These are phyloP conservation scores for Orchesella cincta DNA, from an alignment of 1,140 invertebrate species.

Conservation along the genomic window DNA sequence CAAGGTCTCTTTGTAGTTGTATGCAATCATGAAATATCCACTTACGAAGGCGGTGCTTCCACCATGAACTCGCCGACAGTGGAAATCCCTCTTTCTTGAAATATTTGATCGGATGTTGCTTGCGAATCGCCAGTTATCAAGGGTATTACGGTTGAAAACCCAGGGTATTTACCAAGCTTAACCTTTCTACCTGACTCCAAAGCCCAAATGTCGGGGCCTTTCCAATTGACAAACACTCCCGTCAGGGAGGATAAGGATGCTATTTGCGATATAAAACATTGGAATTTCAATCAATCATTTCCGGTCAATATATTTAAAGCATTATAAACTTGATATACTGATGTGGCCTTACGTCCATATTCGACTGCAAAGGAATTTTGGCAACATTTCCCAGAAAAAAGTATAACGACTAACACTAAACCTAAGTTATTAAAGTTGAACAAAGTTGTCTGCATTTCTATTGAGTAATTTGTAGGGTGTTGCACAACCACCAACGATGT, in stretches of 20 bases:
- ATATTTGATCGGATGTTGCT: constrained; percentile 39
- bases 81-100: constrained; percentile 41
- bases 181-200: constrained; percentile 31
- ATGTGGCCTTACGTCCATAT: constrained; percentile 26
- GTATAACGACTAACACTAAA: neutral
- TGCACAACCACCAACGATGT: no score
- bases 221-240: constrained; percentile 40
- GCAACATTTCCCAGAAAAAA: neutral
- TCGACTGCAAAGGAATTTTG: neutral
- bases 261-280: constrained; percentile 6
- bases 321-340: neutral
- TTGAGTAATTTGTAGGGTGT: neutral
- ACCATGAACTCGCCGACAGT: constrained; percentile 39
- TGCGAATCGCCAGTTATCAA: constrained; percentile 29
- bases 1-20: neutral
- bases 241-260: constrained; percentile 40
- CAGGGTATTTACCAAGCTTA: constrained; percentile 24
- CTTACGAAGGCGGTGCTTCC: constrained; percentile 30
- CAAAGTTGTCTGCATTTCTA: neutral
- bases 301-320: neutral
- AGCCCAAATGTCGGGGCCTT: constrained; percentile 31
- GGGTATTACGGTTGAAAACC: constrained; percentile 32
- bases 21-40: neutral
- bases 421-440: no score
- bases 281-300: constrained; percentile 5